Base-by-base conservation (phyloP, 2,797 vertebrate genomes). In the Chloroceryle inda region DNA sequence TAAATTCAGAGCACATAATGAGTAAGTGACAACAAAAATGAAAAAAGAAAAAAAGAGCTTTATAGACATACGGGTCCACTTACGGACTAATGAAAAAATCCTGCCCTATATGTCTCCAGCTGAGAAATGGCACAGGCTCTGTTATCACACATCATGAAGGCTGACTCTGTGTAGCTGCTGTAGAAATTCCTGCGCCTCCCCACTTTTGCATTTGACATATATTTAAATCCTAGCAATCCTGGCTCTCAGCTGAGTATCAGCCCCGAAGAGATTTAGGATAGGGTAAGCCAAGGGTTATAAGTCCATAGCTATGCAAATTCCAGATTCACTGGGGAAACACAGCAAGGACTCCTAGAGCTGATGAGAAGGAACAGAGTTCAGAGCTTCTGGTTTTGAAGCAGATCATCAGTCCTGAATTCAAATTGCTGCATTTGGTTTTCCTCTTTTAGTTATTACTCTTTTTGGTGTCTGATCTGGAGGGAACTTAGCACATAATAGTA, bases 221-320 rank as follows among this genome's bases (percentile, higher is more conserved):
- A 94, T 94, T 95, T 92, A 94, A 96, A 95, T 93, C 93, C 88
- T 88, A 63, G 21, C 92, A 96, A 96, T 96, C 82, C 82, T 88
- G 79, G 24, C 58, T 96, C 94, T 96, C 79, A 96, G 85, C 87
- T 92, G 82, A 96, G 61, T 62, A 94, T 91, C 92, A 93, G 82
- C 91, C 82, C 85, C 64, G 74, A 89, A 66, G 82, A 89, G 73
- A 88, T 88, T 95, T 91, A 89, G 81, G 87, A 85, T 85, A 89
- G 89, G 50, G 79, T 93, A 96, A 96, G 85, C 94, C 96, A 96
- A 94, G 62, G 76, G 85, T 89, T 96, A 58, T 83, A 87, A 92
- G 62, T 94, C 96, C 92, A 91, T 94, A 91, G 87, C 87, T 91
- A 84, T 94, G 91, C 73, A 96, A 96, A 95, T 96, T 96, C 91